phyloP scores from a whole-genome alignment of 2,888 invertebrate genomes.

The Epinotia ramella region DNA sequence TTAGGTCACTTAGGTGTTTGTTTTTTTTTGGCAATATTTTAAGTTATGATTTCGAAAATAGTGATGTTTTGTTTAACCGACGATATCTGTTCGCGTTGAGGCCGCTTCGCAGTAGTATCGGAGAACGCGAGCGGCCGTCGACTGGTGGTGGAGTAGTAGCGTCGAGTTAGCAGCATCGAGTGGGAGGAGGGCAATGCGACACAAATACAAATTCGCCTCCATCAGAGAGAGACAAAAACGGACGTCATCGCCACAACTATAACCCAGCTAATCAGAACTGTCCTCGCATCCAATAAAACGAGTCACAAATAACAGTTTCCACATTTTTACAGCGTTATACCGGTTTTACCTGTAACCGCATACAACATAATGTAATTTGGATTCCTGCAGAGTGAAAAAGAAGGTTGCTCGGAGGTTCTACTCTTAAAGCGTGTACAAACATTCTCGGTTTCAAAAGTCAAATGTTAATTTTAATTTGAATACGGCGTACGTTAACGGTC shows the following conservation, averaged over 20 bases:
- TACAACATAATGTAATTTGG: conserved; percentile 81
- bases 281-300: conserved; percentile 63
- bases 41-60: conserved; percentile 55
- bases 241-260: conserved; percentile 72
- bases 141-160: conserved; percentile 73
- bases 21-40: conserved; percentile 49
- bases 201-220: conserved; percentile 58
- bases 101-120: conserved; percentile 56
- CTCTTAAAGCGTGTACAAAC: conserved; percentile 56
- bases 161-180: conserved; percentile 67
- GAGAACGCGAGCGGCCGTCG: conserved; percentile 74
- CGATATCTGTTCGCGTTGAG: conserved; percentile 56
- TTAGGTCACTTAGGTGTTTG: conserved; percentile 44
- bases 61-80: conserved; percentile 56
- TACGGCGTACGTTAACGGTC: conserved; percentile 73
- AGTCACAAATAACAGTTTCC: conserved; percentile 56
- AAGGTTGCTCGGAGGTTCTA: conserved; percentile 71
- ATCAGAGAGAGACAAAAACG: conserved; percentile 63
- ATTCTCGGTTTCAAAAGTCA: conserved; percentile 63
- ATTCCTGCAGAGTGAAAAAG: conserved; percentile 82
- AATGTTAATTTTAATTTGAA: conserved; percentile 78
- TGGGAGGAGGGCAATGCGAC: conserved; percentile 75
- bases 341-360: conserved; percentile 80
- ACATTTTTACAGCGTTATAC: conserved; percentile 71
- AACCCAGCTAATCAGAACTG: conserved; percentile 74